Conservation (phyloP, 1,140 invertebrate genomes). For the Lamellibrachia luymesi region DNA sequence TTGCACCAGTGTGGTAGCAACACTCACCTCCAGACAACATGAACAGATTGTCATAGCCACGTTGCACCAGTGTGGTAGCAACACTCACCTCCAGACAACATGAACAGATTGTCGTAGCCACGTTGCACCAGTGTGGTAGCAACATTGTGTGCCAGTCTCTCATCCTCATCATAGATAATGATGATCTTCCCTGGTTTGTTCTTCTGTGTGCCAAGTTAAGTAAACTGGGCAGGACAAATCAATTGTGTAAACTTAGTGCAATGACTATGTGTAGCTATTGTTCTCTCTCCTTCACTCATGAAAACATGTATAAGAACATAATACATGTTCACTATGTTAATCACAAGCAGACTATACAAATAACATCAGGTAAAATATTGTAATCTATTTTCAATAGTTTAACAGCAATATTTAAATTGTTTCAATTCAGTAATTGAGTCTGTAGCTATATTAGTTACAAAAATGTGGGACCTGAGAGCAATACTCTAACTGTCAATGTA, state of each 20-base stretch:
- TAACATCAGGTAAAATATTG: too few species aligned
- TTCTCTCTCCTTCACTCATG: background rate
- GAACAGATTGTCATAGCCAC: constrained; percentile 63
- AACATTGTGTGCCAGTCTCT: constrained; percentile 51
- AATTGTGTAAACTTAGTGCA: background rate
- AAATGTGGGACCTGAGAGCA: background rate
- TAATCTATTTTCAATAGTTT: too few species aligned
- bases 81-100: constrained; percentile 49
- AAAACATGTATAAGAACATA: background rate
- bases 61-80: constrained; percentile 36
- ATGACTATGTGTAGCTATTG: background rate
- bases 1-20: constrained; percentile 47
- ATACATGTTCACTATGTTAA: too few species aligned
- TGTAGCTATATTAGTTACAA: background rate
- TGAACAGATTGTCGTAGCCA: constrained; percentile 62
- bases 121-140: constrained; percentile 59
- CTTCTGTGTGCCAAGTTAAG: constrained; percentile 44
- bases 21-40: background rate
- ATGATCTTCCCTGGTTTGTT: constrained; percentile 59
- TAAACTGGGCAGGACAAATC: background rate
- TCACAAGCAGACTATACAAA: too few species aligned
- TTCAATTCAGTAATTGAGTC: too few species aligned
- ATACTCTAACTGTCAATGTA: background rate
- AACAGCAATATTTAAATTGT: too few species aligned
- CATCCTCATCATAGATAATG: constrained; percentile 62